Base-by-base conservation (phyloP, 2,888 invertebrate species). In the Ophion ellenae region DNA sequence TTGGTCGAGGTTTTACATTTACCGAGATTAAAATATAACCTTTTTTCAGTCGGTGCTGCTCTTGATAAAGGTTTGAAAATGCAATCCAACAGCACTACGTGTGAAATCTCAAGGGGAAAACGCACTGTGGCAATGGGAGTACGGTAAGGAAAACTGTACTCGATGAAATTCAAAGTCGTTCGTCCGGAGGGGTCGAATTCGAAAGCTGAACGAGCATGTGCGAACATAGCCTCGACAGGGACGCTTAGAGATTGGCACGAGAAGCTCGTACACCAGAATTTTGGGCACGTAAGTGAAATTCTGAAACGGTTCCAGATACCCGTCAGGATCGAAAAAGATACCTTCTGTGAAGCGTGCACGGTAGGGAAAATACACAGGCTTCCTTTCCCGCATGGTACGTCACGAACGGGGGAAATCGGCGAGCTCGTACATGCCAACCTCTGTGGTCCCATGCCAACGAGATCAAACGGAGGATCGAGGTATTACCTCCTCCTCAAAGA, bases 11-110 rank as follows among this genome's bases (percentile, higher is more conserved):
- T 86, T 7, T n/a, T 75, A 2, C 76, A 69, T 24, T 74, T 86
- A n/a, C 84, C 86, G 10, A 64, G 67, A 6, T 20, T 87, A 10
- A 79, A 59, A 59, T 67, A 67, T 10, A 45, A 67, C 45, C 45
- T 67, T 45, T 67, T 45, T 20, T 67, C 45, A 67, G 67, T 67
- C 10, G 69, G 83, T 28, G 67, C 81, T 10, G 69, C 81, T n/a
- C 73, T 88, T 0, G 85, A 88, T 36, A 88, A 88, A 45, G 81
- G 82, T 4, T 40, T 40, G 9, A 40, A 40, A 40, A 40, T 40
- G 7, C 40, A 40, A 40, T 40, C 6, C 7, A 40, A 40, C 40
- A 40, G 40, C 9, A 40, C 40, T 7, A 40, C 40, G 40, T 40
- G 9, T 40, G 9, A 40, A 40, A 6, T 40, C 40, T 40, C 7